Evolutionary conservation across 1,140 invertebrate species (phyloP), one percentile per base, ranked within the genome.

Genomic region (Drosophila nigrodunni): DNA sequence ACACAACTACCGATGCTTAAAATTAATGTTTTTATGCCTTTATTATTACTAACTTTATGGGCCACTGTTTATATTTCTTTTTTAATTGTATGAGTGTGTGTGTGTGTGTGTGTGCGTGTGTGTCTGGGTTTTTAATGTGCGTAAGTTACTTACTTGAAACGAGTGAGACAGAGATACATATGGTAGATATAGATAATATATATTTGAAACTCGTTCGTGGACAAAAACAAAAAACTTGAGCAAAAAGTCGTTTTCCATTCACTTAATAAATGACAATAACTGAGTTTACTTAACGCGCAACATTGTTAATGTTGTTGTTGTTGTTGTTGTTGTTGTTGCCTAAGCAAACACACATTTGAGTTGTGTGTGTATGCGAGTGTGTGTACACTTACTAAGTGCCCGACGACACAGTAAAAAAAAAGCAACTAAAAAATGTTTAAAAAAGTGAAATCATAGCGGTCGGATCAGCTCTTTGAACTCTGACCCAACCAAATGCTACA

Each of bases 241-340:
- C 67, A 68, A 74, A 77, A 80, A 74, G 82, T 85, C 74, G 74
- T 82, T 85, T 86, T 79, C 76, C 83, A 87, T 74, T 87, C 82
- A 88, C 82, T 87, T 87, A 87, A 83, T 83, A 82, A 86, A 88
- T 78, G 79, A 88, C 82, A 86, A 88, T 82, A 86, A 86, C 76
- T 78, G 54, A 74, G 83, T 88, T 86, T 88, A 60, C 83, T 88
- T 78, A 86, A 79, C 82, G 68, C 58, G 60, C 41, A 58, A 76
- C 50, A 71, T 55, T 62, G 47, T 91, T 75, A 88, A 93, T 74
- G 92, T 80, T 78, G 70, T 70, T 66, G 68, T 66, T 70, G 60
- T 64, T 64, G 64, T 25, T 15, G 15, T 15, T 67, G 61, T 52
- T 70, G 60, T 64, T 64, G 64, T 25, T 61, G 65, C 39, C 65